Conservation (phyloP, 2,113 vertebrate species). For the Atractosteus spatula region DNA sequence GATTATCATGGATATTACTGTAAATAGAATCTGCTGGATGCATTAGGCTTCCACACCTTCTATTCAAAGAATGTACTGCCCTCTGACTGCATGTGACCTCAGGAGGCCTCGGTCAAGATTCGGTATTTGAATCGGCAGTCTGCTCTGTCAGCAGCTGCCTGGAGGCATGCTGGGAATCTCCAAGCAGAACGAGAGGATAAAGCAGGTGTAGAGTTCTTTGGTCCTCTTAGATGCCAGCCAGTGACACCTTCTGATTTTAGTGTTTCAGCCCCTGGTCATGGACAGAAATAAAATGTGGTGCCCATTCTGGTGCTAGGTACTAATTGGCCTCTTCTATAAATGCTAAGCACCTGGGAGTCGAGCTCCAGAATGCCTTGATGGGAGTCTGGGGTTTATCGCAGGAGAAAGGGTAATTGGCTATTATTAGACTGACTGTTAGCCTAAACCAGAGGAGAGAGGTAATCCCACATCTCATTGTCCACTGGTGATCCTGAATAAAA, state of each 20-base stretch:
- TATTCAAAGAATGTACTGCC: constrained; percentile 43
- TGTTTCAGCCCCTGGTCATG: constrained; percentile 31
- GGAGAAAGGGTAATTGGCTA: constrained; percentile 46
- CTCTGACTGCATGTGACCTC: constrained; percentile 57
- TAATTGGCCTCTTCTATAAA: constrained; percentile 17
- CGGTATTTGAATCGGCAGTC: constrained; percentile 41
- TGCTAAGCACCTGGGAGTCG: constrained; percentile 26
- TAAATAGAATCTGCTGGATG: constrained; percentile 41
- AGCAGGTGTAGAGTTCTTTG: constrained; percentile 59
- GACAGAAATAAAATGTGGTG: constrained; percentile 32
- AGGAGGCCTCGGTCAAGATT: constrained; percentile 38
- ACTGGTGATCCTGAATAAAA: constrained; percentile 24
- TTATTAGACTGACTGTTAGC: constrained; percentile 19
- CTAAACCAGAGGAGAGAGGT: constrained; percentile 26
- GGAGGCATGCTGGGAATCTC: constrained; percentile 62
- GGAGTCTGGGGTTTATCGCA: constrained; percentile 20
- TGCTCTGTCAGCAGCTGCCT: constrained; percentile 68
- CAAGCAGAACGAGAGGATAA: constrained; percentile 57
- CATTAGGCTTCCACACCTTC: constrained; percentile 41
- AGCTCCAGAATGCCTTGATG: constrained; percentile 34
- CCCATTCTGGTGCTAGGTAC: neutral
- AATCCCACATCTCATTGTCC: constrained; percentile 19
- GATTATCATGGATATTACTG: constrained; percentile 58
- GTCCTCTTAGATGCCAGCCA: constrained; percentile 49
- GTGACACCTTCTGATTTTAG: constrained; percentile 49